phyloP scores from a whole-genome alignment of 2,888 invertebrate genomes.

The Pollenia amentaria region DNA sequence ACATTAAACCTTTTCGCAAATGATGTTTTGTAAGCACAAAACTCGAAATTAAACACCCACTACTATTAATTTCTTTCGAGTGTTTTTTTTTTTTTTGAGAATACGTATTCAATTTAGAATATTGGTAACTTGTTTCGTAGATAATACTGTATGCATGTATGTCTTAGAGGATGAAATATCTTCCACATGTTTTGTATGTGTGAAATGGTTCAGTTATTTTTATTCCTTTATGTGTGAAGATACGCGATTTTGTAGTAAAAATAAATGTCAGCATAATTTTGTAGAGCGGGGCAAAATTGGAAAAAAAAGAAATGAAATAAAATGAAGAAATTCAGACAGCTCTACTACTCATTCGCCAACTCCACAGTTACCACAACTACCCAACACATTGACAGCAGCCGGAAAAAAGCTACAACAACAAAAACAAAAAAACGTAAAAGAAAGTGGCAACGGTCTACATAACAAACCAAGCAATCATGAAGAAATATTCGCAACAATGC shows the following conservation, averaged over 20 bases:
- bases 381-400: background rate
- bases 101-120: constrained; percentile 12
- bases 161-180: background rate
- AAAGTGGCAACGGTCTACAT: constrained; percentile 6
- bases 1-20: too few relatives aligned
- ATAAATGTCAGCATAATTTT: constrained; percentile 41
- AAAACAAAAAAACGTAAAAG: constrained; percentile 7
- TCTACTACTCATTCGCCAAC: background rate
- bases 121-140: background rate
- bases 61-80: background rate
- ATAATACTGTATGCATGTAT: constrained; percentile 1
- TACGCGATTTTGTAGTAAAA: constrained; percentile 33
- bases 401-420: background rate
- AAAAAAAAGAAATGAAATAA: background rate
- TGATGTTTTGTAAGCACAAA: too few relatives aligned
- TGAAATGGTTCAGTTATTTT: constrained; percentile 9
- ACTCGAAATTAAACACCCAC: too few relatives aligned
- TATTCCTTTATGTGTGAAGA: constrained; percentile 33
- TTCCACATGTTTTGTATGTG: background rate
- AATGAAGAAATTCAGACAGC: background rate
- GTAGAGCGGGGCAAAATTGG: background rate
- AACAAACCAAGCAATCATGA: constrained; percentile 43
- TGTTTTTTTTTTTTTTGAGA: background rate
- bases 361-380: background rate
- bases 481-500: constrained; percentile 30